Conservation (phyloP, 2,797 vertebrate species). For the Cynopterus sphinx region DNA sequence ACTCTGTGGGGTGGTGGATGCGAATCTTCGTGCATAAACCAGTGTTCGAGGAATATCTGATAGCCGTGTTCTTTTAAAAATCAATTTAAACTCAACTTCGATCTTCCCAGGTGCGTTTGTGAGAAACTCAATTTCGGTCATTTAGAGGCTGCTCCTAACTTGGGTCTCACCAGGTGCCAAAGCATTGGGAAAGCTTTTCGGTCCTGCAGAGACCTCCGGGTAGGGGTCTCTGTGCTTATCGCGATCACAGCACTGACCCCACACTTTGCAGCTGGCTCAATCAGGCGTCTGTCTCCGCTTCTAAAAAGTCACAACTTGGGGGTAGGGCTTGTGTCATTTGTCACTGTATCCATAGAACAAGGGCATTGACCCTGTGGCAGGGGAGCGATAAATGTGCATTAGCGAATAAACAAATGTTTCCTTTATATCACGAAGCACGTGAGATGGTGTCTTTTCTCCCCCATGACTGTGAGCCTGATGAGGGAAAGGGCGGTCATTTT, state of each 20-base stretch:
- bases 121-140: background rate
- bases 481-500: background rate
- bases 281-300: background rate
- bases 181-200: background rate
- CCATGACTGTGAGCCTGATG: background rate
- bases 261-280: background rate
- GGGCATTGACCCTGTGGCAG: background rate
- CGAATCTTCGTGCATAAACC: background rate
- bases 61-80: background rate
- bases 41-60: background rate
- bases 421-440: background rate
- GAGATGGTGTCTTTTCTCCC: background rate
- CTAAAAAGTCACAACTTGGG: background rate
- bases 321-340: background rate
- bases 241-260: background rate
- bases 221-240: no score
- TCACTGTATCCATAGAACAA: background rate
- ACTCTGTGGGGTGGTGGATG: background rate
- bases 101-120: background rate
- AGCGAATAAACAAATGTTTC: background rate
- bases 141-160: background rate
- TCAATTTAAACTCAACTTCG: background rate
- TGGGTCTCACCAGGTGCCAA: background rate
- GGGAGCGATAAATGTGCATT: background rate
- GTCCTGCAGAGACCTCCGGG: background rate